Evolutionary conservation across 2,797 vertebrate genomes (phyloP).

Genomic region (Steatocranus sp.): DNA sequence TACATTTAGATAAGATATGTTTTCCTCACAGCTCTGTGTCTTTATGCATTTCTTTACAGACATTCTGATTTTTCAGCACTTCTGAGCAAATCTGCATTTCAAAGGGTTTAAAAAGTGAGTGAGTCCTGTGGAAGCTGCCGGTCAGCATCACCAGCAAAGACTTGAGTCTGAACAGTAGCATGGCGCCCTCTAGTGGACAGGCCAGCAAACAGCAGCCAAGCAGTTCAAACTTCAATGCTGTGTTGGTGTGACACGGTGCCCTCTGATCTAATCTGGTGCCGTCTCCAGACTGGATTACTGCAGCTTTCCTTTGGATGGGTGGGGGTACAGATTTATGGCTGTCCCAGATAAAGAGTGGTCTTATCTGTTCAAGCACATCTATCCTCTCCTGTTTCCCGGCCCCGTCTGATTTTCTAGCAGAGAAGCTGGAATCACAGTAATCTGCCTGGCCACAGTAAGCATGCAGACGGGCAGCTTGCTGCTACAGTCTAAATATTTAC

Average conservation of each 20-base stretch:
- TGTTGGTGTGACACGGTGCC: neutral
- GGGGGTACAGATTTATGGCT: constrained; percentile 1
- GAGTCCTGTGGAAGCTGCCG: neutral
- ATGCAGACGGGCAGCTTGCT: neutral
- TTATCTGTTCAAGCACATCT: neutral
- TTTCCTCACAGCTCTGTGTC: neutral
- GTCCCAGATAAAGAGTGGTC: constrained; percentile 24
- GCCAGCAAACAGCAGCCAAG: neutral
- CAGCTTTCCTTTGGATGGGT: constrained; percentile 21
- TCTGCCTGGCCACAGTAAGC: neutral
- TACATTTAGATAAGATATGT: neutral
- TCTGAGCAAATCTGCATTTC: neutral
- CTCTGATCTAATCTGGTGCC: neutral
- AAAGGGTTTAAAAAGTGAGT: neutral
- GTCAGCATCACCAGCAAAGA: neutral
- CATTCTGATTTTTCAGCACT: neutral
- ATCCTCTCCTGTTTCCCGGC: neutral
- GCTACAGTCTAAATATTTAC: neutral
- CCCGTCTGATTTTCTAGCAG: neutral
- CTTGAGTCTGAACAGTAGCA: neutral
- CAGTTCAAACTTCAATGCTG: no score
- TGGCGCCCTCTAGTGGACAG: constrained; percentile 58
- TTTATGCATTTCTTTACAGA: neutral
- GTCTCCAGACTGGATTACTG: constrained; percentile 38
- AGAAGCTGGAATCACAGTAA: neutral